Base-by-base conservation (phyloP, 2,888 invertebrate genomes). In the Dorcus parallelipipedus region DNA sequence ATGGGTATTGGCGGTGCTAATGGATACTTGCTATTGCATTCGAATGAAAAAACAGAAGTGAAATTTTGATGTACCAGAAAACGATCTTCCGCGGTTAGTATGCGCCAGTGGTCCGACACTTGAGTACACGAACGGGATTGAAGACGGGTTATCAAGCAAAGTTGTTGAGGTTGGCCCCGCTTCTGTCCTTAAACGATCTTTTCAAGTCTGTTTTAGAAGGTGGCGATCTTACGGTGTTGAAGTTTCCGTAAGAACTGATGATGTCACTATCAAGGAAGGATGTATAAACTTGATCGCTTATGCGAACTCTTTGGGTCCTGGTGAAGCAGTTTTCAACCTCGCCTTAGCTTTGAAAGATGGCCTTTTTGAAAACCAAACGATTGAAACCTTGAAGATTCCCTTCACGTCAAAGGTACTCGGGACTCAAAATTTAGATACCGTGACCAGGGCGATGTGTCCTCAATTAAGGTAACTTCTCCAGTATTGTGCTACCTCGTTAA, bases 1-100 rank as follows among this genome's bases (percentile, higher is more conserved):
- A 96, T 95, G 73, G 95, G 95, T 0, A 96, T 95, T 72, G 95
- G 95, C 38, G 95, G 95, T 0, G 89, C 89, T 7, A 93, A 93
- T 71, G 89, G 88, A 42, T 90, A 91, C 68, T 80, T 85, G 23
- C 72, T 91, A 45, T 72, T 91, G 5, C 83, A 83, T 72, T 84
- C 86, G 47, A 77, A 84, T 56, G 72, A 79, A 0, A 84, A 83
- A 59, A 82, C n/a, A 70, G 38, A 89, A 87, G 78, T 77, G 83
- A 0, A 88, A 88, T 72, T 78, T 81, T 3, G 88, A 84, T n/a
- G 69, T 83, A 9, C 86, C 89, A 0, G 69, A 73, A 0, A 90
- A 90, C 66, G 81, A 84, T 65, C 73, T 89, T 0, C 90, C 90
- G 0, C 83, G 92, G 49, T 76, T 95, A 49, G 84, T 90, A 9